Percentiles rank a stretch among this genome's conserved stretches.
Conservation (phyloP, 2,797 vertebrate species). For the Hemitrygon akajei region DNA sequence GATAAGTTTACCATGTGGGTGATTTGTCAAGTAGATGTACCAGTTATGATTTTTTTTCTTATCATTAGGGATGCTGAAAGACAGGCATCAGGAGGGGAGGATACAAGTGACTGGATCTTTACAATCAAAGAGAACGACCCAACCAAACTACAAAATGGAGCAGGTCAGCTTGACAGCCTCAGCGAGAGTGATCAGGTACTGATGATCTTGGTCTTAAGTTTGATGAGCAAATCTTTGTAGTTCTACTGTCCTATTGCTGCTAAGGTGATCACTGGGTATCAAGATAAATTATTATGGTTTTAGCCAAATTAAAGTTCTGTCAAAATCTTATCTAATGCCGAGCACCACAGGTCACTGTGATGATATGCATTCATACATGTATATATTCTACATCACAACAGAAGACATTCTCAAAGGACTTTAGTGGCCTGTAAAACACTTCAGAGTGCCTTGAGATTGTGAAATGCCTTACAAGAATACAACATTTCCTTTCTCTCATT, state of each 20-base stretch:
- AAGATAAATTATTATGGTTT: neutral
- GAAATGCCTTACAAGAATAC: too few species aligned
- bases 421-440: too few species aligned
- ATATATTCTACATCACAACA: too few species aligned
- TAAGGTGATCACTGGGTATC: neutral
- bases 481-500: too few species aligned
- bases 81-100: constrained; percentile 71
- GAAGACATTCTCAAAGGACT: too few species aligned
- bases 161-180: constrained; percentile 56
- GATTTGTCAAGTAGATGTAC: too few species aligned
- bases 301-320: too few species aligned
- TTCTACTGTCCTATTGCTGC: too few species aligned
- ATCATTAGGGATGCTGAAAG: constrained; percentile 69
- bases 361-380: too few species aligned
- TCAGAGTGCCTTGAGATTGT: too few species aligned
- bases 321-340: too few species aligned
- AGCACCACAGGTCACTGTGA: too few species aligned
- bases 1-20: neutral
- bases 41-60: constrained; percentile 31
- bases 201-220: neutral
- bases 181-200: constrained; percentile 69
- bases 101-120: constrained; percentile 78
- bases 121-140: constrained; percentile 79
- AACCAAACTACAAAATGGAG: constrained; percentile 69
- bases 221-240: neutral